Evolutionary conservation across 2,113 vertebrate genomes (phyloP).

Genomic region (Rhabdornis inornatus): DNA sequence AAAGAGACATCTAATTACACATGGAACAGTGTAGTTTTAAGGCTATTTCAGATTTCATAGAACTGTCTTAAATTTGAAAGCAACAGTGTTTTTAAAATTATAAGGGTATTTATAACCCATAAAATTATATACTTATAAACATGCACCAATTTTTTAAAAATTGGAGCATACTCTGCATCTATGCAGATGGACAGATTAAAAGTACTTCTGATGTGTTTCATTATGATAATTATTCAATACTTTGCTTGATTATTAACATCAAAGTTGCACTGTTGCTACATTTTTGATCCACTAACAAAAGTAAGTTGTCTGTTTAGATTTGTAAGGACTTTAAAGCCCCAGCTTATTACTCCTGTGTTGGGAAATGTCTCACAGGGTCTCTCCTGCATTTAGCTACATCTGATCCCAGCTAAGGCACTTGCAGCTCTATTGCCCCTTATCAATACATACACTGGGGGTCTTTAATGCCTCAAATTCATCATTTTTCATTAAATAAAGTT

Average conservation of each 20-base stretch:
- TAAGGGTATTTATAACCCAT: neutral
- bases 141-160: neutral
- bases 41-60: neutral
- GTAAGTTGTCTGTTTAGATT: neutral
- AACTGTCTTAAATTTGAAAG: neutral
- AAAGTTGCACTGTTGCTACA: neutral
- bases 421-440: neutral
- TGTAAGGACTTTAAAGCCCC: neutral
- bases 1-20: neutral
- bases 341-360: neutral
- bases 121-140: neutral
- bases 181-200: neutral
- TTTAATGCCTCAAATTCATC: conserved; percentile 34
- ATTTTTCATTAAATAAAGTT: conserved; percentile 59
- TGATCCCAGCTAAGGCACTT: conserved; percentile 36
- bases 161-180: neutral
- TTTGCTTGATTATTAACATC: neutral
- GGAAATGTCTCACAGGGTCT: neutral
- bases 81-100: neutral
- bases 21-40: neutral
- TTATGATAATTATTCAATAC: neutral
- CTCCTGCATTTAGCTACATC: neutral
- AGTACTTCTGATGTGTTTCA: neutral
- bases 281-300: neutral
- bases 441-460: neutral